phyloP scores from a whole-genome alignment of 2,113 vertebrate species.

The Cervus canadensis region DNA sequence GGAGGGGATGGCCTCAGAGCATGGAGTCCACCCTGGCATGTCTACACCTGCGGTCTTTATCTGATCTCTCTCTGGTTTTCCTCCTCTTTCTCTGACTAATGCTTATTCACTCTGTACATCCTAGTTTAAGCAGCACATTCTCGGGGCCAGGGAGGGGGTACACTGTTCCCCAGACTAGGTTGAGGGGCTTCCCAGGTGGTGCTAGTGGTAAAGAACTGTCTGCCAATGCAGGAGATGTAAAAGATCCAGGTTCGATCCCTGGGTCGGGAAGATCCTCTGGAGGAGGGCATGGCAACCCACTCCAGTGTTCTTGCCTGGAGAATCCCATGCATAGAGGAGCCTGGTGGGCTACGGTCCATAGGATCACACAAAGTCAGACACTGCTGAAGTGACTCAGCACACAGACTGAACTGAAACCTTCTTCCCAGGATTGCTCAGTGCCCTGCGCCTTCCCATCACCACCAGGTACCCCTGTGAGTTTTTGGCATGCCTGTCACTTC shows the following conservation, averaged over 20 bases:
- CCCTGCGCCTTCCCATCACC: neutral
- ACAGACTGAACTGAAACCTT: neutral
- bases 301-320: neutral
- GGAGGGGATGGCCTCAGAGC: no score
- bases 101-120: neutral
- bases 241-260: neutral
- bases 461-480: accelerated
- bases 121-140: neutral
- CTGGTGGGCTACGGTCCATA: neutral
- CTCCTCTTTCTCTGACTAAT: neutral
- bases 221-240: neutral
- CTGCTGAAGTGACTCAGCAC: accelerated
- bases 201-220: neutral
- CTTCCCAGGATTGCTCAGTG: neutral
- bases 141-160: accelerated
- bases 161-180: neutral
- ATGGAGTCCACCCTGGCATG: neutral
- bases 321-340: neutral
- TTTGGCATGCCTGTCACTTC: accelerated
- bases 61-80: neutral
- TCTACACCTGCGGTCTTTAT: neutral
- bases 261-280: accelerated
- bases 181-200: neutral
- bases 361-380: neutral
- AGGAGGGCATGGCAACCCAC: neutral